Base-by-base conservation (phyloP, 1,140 invertebrate genomes). In the Drosophila mauritiana region DNA sequence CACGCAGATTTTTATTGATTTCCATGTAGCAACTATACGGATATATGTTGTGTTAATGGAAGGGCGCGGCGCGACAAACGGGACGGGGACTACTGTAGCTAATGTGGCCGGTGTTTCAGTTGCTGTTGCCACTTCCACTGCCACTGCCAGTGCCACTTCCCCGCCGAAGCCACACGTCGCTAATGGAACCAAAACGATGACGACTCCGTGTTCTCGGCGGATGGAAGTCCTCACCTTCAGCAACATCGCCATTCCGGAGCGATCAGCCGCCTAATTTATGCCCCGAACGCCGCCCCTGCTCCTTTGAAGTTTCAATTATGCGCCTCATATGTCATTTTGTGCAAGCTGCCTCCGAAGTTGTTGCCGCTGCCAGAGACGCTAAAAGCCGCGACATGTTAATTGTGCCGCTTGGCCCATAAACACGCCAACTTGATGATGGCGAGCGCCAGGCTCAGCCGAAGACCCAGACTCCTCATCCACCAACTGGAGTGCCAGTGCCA, bases 281-380 rank as follows among this genome's bases (percentile, higher is more conserved):
- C 83, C 68, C 79, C 82, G 83, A 75, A 85, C 72, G 76, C 76
- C 80, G 73, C 84, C 73, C 74, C 78, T 75, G 63, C 78, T 74
- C 78, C 83, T 90, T 90, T 90, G 88, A 90, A 90, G 88, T 90
- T 91, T 90, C 88, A 90, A 91, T 91, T 91, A 90, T 90, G 86
- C 76, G 88, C 77, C 82, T 90, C 88, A 91, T 90, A 91, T 90
- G 88, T 90, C 88, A 90, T 90, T 89, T 84, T 89, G 85, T 89
- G 84, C 80, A 84, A 80, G 68, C 72, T 78, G 80, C 53, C 62
- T 58, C 39, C 53, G 42, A 43, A 54, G 55, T 48, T 53, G 77
- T 31, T 43, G 36, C 54, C 17, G 58, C 69, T 54, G 75, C 58
- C 65, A 59, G 64, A 84, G 84, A 84, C 85, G 84, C 84, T 90